Base-by-base conservation (phyloP, 2,113 vertebrate species). In the Gymnogyps californianus region DNA sequence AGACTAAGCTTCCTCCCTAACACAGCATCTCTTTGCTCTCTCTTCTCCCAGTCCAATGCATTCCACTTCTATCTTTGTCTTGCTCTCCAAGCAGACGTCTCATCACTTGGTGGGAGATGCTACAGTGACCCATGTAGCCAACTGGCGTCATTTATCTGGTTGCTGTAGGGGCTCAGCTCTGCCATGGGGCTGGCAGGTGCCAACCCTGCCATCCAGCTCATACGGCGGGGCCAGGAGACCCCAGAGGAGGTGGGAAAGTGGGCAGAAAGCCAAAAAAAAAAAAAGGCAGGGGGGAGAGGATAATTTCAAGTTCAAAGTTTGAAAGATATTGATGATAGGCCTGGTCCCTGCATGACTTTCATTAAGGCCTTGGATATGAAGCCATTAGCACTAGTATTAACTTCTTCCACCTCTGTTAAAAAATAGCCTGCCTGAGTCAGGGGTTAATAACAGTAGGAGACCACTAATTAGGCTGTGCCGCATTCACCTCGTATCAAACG, bases 361-460 rank as follows among this genome's bases (percentile, higher is more conserved):
- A 97, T 98, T 98, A 98, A 75, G 80, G 95, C 91, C 82, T 97
- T 94, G 85, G 64, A 61, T 80, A 64, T 54, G 62, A 96, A 97
- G 94, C 91, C 89, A 98, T 98, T 98, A 98, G 94, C 87, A 81
- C 71, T 13, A 51, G 92, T 82, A 98, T 98, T 98, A 98, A 97
- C 97, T 97, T 98, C 95, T 97, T 96, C 95, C 96, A 97, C 96
- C 95, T 97, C 89, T 83, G 95, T 95, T 96, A 98, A 97, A 98
- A 98, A 98, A 98, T 95, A 97, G 96, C 94, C 96, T 94, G 93
- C 64, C 87, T 52, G 95, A 98, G 98, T 96, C 98, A 98, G 84
- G 97, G 98, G 98, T 98, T 98, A 98, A 98, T 98, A 95, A 94
- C 96, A 91, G 96, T 7, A 97, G 91, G 94, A 94, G 81, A 94